Base-by-base conservation (phyloP, 1,140 invertebrate genomes). In the Colletes gigas region DNA sequence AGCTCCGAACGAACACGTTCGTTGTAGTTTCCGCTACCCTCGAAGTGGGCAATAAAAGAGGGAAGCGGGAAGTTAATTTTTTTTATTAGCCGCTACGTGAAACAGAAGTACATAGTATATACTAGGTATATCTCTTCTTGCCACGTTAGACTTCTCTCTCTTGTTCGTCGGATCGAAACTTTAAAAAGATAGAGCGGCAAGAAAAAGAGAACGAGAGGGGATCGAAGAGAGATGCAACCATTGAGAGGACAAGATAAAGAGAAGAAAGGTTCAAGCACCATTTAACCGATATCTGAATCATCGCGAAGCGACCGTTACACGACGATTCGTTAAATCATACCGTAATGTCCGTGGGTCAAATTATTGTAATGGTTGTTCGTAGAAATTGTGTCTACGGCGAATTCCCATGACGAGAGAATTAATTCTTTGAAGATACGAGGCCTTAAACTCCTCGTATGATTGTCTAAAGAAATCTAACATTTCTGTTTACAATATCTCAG, bases 241-340 rank as follows among this genome's bases (percentile, higher is more conserved):
- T 39, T 57, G 60, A 83, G 66, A 68, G 81, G 65, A 66, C 70
- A 78, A 75, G 84, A 73, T 62, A 79, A 81, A 83, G 76, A 84
- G 69, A 65, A 66, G 72, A 82, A 78, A 83, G 77, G 89, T 90
- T 90, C 89, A 90, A 90, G 88, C 87, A 88, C 87, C 89, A 89
- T 89, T 90, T 90, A 89, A 90, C 89, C 89, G 82, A 75, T 86
- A 82, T 78, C 85, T 88, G 87, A 88, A 88, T 88, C 87, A 88
- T 88, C 87, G 84, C 86, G 88, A 86, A 88, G 77, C 73, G 73
- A 83, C 81, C 79, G 83, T 88, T 88, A 84, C 81, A 81, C 77
- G 86, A 83, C 70, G 72, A 75, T 78, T 87, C 82, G 78, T 87
- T 82, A 84, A 87, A 84, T 82, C 68, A 70, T 83, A 78, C 75